Base-by-base conservation (phyloP, 2,888 invertebrate genomes). In the Atethmia centrago region DNA sequence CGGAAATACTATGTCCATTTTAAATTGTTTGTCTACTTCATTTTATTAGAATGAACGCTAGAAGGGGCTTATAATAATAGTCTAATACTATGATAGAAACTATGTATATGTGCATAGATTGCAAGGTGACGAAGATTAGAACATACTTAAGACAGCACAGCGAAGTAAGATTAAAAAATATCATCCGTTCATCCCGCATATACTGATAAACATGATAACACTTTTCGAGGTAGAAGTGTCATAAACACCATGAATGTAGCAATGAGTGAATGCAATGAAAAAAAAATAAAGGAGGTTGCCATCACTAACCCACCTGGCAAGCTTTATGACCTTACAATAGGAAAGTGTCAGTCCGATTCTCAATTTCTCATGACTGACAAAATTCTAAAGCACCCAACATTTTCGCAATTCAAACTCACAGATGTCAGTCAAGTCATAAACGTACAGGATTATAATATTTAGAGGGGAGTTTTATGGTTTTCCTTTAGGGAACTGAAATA, bases 401-500 rank as follows among this genome's bases (percentile, higher is more conserved):
- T 64, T 25, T 55, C 25, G 45, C 51, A 72, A 77, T 73, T 62
- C 61, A 40, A 65, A 70, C 61, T 59, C 31, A 63, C 87, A 88
- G 85, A 86, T 87, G 86, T 87, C 73, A 72, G 64, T 77, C 64
- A 68, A 72, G 70, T 76, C 72, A 83, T 86, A 85, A 88, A 83
- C 71, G 67, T 21, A 47, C 79, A 74, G 79, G 79, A 86, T 87
- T 83, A 88, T 83, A 87, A 88, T 88, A 88, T 89, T 89, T 87
- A 83, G 84, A 88, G 89, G 66, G 76, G 79, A 81, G 77, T 90
- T 92, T 92, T 90, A 92, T 88, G 77, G 83, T 75, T 84, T 83
- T 82, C 82, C 85, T 90, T 91, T 90, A 90, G 86, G 85, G 74
- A 74, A 74, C 69, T 66, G 87, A 90, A 88, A 90, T 90, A 91